A percentile compares a stretch with the other conserved stretches of the same genome.
phyloP scores from a whole-genome alignment of 2,113 vertebrate species.

The Forbesichthys agassizii region DNA sequence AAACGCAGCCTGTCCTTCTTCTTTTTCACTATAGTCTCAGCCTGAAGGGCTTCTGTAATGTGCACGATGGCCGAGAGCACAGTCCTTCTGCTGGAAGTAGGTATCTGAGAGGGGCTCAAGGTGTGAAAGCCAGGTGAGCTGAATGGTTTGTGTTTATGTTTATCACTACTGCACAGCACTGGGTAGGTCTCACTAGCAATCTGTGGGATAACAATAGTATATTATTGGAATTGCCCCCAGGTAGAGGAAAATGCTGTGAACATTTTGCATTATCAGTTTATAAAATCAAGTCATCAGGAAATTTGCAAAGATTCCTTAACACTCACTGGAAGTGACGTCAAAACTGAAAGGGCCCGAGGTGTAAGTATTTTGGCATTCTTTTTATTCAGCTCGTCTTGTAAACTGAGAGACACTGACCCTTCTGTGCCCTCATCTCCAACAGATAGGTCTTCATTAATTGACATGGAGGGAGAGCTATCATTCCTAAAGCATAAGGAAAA shows the following conservation, averaged over 20 bases:
- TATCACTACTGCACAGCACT: slow-evolving; percentile 17
- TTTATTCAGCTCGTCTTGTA: slow-evolving; percentile 1
- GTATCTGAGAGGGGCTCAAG: neutral
- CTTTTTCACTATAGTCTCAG: neutral
- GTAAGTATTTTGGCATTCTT: neutral
- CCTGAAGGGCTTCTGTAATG: slow-evolving; percentile 28
- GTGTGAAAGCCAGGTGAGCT: slow-evolving; percentile 30
- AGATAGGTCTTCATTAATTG: neutral
- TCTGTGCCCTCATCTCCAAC: neutral
- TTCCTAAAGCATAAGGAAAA: neutral
- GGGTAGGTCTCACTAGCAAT: slow-evolving; percentile 45
- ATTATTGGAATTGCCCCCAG: neutral
- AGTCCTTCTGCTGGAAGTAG: slow-evolving; percentile 4
- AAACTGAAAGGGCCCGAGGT: neutral
- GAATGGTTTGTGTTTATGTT: slow-evolving; percentile 25
- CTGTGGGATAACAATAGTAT: slow-evolving; percentile 24
- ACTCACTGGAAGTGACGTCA: slow-evolving; percentile 5
- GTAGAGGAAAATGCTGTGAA: neutral
- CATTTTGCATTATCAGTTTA: too few relatives aligned
- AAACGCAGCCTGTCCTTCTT: neutral
- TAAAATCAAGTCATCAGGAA: too few relatives aligned
- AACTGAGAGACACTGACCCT: neutral
- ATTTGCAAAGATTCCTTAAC: neutral
- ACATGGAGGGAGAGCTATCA: too few relatives aligned
- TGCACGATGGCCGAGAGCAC: slow-evolving; percentile 28